phyloP scores from a whole-genome alignment of 2,797 vertebrate species.

The Valencia hispanica region DNA sequence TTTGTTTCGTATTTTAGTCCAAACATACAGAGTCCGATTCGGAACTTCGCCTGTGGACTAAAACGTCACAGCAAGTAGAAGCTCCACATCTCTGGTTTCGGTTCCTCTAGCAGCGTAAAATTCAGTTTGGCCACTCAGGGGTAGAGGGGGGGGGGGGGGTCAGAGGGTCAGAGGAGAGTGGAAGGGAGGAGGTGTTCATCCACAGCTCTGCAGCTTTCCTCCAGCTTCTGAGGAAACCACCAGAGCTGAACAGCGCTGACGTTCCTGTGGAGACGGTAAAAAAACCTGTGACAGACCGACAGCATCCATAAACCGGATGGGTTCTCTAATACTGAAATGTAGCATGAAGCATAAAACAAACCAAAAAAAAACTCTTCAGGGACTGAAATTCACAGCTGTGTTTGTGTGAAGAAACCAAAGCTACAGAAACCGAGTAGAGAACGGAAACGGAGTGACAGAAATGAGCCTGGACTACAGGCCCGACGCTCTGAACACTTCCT shows the following conservation, averaged over 20 bases:
- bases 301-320: conserved; percentile 84
- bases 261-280: conserved; percentile 58
- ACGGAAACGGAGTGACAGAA: conserved; percentile 76
- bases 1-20: conserved; percentile 78
- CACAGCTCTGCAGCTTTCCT: conserved; percentile 73
- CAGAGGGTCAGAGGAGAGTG: conserved; percentile 80
- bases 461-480: conserved; percentile 56
- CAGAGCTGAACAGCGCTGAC: conserved; percentile 87
- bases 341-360: conserved; percentile 82
- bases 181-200: conserved; percentile 87
- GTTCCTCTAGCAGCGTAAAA: conserved; percentile 96
- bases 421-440: conserved; percentile 74
- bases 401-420: conserved; percentile 73
- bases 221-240: conserved; percentile 86
- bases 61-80: conserved; percentile 99
- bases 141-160: neutral
- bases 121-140: conserved; percentile 98
- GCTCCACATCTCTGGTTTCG: conserved; percentile 76
- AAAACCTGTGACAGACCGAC: no score
- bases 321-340: conserved; percentile 99
- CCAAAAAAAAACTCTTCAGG: conserved; percentile 72
- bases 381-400: conserved; percentile 92
- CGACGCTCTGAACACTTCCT: conserved; percentile 75
- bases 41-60: conserved; percentile 99
- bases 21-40: conserved; percentile 96